A percentile compares a stretch with the other conserved stretches of the same genome.
Evolutionary conservation across 2,113 vertebrate genomes (phyloP).

Genomic region (Cyprinodon brontotheroides): DNA sequence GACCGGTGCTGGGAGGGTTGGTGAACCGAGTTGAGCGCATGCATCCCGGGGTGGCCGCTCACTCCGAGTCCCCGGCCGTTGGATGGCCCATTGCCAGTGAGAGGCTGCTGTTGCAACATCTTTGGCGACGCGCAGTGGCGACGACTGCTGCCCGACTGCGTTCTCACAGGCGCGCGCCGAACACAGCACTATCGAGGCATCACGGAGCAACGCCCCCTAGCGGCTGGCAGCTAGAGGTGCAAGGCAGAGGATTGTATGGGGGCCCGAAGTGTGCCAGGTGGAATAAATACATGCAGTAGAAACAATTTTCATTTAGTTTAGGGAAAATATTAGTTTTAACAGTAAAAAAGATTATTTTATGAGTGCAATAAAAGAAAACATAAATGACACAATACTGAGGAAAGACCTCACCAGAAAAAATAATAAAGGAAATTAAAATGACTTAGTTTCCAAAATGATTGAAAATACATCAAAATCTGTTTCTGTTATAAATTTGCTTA

Average conservation of each 20-base stretch:
- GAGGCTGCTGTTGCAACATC: conserved; percentile 85
- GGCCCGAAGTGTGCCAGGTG: neutral
- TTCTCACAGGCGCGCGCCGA: conserved; percentile 28
- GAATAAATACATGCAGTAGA: neutral
- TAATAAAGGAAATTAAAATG: too few species aligned
- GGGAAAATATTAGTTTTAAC: neutral
- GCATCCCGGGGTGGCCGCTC: conserved; percentile 79
- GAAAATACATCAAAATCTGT: too few species aligned
- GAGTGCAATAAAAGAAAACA: too few species aligned
- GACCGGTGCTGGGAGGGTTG: conserved; percentile 73
- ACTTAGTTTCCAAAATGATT: too few species aligned
- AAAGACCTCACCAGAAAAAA: too few species aligned
- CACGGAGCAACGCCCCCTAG: conserved; percentile 70
- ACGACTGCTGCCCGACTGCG: conserved; percentile 69
- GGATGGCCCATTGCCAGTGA: conserved; percentile 80
- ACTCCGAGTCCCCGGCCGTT: conserved; percentile 80
- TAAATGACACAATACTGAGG: too few species aligned
- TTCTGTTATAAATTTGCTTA: too few species aligned
- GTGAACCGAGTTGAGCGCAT: conserved; percentile 74
- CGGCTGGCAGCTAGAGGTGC: conserved; percentile 55
- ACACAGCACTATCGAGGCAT: conserved; percentile 28
- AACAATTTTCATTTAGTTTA: neutral
- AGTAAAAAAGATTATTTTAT: neutral
- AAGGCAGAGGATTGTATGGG: conserved; percentile 3
- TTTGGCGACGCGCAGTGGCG: conserved; percentile 77